Conservation (phyloP, 2,797 vertebrate genomes). For the Distichodus sexfasciatus region DNA sequence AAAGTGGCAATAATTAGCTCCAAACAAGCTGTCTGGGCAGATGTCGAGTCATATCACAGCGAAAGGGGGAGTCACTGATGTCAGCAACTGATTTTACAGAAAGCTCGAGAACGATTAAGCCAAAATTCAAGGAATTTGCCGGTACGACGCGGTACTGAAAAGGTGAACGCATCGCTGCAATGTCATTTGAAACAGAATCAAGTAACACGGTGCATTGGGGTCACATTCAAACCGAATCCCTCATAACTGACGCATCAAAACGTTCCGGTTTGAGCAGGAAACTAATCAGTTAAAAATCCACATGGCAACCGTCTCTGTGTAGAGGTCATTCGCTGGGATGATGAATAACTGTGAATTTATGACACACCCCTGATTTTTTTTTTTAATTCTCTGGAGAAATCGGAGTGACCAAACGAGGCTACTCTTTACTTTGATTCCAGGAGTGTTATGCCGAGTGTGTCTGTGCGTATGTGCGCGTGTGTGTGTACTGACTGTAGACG, state of each 20-base stretch:
- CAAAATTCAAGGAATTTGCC: not conserved
- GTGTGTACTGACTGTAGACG: conserved; percentile 32
- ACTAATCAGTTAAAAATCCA: conserved; percentile 12
- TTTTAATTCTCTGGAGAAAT: conserved; percentile 31
- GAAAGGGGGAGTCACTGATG: conserved; percentile 2
- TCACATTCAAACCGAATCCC: too few species aligned
- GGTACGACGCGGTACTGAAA: conserved; percentile 11
- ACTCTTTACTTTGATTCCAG: conserved; percentile 21
- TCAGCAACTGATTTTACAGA: not conserved
- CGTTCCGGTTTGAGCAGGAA: conserved; percentile 27
- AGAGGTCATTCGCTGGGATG: conserved; percentile 21
- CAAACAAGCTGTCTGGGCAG: conserved; percentile 28
- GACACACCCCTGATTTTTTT: conserved; percentile 11
- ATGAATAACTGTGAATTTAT: conserved; percentile 34
- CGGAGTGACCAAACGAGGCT: conserved; percentile 24
- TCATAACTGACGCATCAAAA: conserved; percentile 2
- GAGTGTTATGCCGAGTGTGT: conserved; percentile 18
- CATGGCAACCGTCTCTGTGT: not conserved
- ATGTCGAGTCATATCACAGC: conserved; percentile 10
- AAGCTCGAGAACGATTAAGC: not conserved
- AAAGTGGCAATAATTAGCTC: conserved; percentile 75
- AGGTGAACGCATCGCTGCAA: too few species aligned
- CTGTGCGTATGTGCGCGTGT: conserved; percentile 16
- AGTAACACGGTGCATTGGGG: too few species aligned
- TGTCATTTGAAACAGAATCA: too few species aligned